phyloP scores from a whole-genome alignment of 2,888 invertebrate species.

The Erynnis tages region DNA sequence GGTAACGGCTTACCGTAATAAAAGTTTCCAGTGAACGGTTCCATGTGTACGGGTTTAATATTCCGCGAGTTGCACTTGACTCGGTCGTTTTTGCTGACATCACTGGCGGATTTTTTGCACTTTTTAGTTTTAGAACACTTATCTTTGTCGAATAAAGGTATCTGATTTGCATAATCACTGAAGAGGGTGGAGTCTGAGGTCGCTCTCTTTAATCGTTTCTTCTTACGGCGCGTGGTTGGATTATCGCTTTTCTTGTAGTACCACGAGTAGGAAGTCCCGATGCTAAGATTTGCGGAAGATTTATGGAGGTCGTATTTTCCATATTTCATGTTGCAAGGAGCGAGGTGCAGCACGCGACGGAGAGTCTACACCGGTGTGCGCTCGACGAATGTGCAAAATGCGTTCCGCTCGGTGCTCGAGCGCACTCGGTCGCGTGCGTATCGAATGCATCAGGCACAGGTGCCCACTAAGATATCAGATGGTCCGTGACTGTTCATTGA shows the following conservation, averaged over 20 bases:
- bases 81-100: constrained; percentile 61
- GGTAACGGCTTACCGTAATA: constrained; percentile 72
- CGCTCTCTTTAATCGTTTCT: constrained; percentile 59
- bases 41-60: constrained; percentile 66
- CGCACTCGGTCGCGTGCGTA: constrained; percentile 47
- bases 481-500: constrained; percentile 56
- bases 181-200: constrained; percentile 77
- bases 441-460: constrained; percentile 55
- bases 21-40: constrained; percentile 75
- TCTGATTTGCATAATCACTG: constrained; percentile 77
- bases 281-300: constrained; percentile 69
- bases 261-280: constrained; percentile 78
- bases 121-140: constrained; percentile 51
- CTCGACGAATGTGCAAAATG: constrained; percentile 55
- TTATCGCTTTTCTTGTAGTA: constrained; percentile 73
- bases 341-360: constrained; percentile 57
- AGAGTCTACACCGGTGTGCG: constrained; percentile 58
- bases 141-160: constrained; percentile 69
- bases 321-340: constrained; percentile 71
- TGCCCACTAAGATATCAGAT: constrained; percentile 44
- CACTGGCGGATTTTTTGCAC: constrained; percentile 68
- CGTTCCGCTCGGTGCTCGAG: constrained; percentile 61
- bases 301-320: constrained; percentile 78
- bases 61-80: constrained; percentile 60
- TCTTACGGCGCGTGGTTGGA: constrained; percentile 56